A percentile compares a stretch with the other conserved stretches of the same genome.
Conservation (phyloP, 2,113 vertebrate genomes). For the Oncorhynchus clarkii region DNA sequence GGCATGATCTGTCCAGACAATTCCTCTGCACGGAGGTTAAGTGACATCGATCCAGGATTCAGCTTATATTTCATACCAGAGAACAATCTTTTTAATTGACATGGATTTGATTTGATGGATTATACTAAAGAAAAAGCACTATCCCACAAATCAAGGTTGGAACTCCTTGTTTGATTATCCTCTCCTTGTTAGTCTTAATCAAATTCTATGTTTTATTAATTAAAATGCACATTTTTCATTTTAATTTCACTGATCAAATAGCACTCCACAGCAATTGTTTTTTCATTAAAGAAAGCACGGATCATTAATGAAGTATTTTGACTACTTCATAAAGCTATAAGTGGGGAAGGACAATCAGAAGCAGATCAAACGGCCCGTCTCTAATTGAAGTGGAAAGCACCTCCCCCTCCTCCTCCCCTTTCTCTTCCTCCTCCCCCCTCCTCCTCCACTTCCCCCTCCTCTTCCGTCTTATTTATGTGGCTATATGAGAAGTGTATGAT, state of each 20-base stretch:
- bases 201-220: slow-evolving; percentile 48
- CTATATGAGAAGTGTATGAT: no score
- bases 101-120: no score
- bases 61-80: no score
- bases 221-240: slow-evolving; percentile 50
- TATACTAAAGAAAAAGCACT: slow-evolving; percentile 2
- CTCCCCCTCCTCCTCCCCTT: not conserved
- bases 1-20: no score
- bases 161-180: slow-evolving; percentile 30
- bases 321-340: slow-evolving; percentile 40
- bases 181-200: slow-evolving; percentile 44
- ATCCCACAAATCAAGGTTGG: slow-evolving; percentile 38
- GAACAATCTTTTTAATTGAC: no score
- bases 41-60: no score
- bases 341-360: slow-evolving; percentile 26
- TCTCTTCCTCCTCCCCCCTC: no score
- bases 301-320: slow-evolving; percentile 32
- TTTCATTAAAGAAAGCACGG: slow-evolving; percentile 41
- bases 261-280: slow-evolving; percentile 27
- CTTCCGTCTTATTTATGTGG: no score
- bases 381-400: slow-evolving; percentile 52
- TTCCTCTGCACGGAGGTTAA: no score
- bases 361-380: slow-evolving; percentile 45
- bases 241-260: slow-evolving; percentile 50
- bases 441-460: no score